Base-by-base conservation (phyloP, 2,113 vertebrate species). In the Mola mola region DNA sequence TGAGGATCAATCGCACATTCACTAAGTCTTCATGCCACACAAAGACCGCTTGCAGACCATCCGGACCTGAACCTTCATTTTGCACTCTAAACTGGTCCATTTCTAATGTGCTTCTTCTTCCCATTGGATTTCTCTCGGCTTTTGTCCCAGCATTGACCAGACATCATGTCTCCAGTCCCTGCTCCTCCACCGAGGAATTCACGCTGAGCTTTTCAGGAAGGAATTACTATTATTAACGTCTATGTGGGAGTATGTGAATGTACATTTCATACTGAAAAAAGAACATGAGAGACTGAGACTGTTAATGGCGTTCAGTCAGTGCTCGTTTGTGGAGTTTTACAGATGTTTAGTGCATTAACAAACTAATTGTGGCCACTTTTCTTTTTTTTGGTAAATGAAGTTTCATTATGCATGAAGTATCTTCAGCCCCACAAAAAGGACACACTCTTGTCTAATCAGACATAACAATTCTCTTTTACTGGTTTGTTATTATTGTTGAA, bases 111-210 rank as follows among this genome's bases (percentile, higher is more conserved):
- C 24, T 63, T 56, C 61, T 66, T 66, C 48, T 47, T 7, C 6
- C 28, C 48, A 29, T 52, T 4, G 5, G 11, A 50, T 55, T 49
- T 56, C 47, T 71, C 48, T 60, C 36, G 34, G 21, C 42, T 50
- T 75, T 71, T 59, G 71, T 81, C 34, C 40, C 17, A 47, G 52
- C 47, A 63, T 69, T 1, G 46, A 78, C 52, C 24, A 2, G 47
- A 50, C 31, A 41, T 19, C 11, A 28, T 16, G 38, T 42, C 63
- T 37, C 41, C 38, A 2, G 60, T 42, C 68, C 19, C 47, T 58
- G 22, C 47, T 9, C 34, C 34, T 31, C 38, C 28, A 31, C 42
- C 19, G 11, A 47, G 55, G 40, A 58, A 41, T 26, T 37, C 43
- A 26, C 46, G n/a, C 43, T 29, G 33, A 17, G 21, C 11, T 42